These are phyloP conservation scores for Agonum fuliginosum DNA, from an alignment of 2,888 invertebrate species.

Conservation along the genomic window DNA sequence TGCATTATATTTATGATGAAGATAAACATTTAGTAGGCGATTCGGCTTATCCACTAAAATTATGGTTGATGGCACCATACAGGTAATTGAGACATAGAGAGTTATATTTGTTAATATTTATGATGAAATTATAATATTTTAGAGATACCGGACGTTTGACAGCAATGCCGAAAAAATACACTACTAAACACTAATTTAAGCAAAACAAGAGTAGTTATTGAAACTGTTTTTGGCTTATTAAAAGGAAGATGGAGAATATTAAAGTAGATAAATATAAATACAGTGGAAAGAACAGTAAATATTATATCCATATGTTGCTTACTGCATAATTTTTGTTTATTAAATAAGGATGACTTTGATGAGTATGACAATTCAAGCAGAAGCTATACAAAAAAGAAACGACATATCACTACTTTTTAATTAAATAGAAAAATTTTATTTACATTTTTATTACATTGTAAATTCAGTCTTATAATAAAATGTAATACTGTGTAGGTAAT, in stretches of 20 bases:
- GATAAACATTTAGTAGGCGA: slow-evolving; percentile 41
- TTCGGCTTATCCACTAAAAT: slow-evolving; percentile 40
- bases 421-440: no score
- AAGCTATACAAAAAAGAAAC: no score
- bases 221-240: slow-evolving; percentile 5
- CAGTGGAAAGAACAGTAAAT: neutral
- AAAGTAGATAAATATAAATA: neutral
- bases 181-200: no score
- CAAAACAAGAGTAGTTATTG: slow-evolving; percentile 32
- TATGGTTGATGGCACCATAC: slow-evolving; percentile 23
- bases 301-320: neutral
- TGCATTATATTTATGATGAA: slow-evolving; percentile 10
- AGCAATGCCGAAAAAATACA: slow-evolving; percentile 2
- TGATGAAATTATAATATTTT: slow-evolving; percentile 1
- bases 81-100: neutral
- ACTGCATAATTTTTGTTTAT: slow-evolving; percentile 10
- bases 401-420: no score
- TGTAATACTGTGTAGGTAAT: no score
- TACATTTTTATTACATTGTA: no score
- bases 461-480: no score
- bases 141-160: slow-evolving; percentile 39
- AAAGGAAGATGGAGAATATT: slow-evolving; percentile 16
- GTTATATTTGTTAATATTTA: neutral
- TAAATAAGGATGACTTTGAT: slow-evolving; percentile 5
- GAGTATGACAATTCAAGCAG: no score